Base-by-base conservation (phyloP, 2,113 vertebrate species). In the Saguinus midas region DNA sequence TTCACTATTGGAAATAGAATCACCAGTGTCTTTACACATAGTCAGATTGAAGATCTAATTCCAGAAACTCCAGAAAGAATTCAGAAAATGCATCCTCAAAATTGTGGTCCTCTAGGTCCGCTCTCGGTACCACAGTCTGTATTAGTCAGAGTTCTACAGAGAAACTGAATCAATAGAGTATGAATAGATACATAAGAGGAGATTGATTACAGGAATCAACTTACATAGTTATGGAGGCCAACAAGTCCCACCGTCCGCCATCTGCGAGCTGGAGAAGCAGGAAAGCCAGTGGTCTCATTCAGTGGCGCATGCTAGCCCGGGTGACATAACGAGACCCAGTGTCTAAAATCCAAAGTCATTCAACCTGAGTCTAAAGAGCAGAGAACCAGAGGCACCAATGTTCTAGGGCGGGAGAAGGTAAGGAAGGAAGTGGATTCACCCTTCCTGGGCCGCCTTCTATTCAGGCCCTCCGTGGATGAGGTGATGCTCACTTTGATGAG, bases 381-480 rank as follows among this genome's bases (percentile, higher is more conserved):
- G 75, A 9, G 73, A 21, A 10, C 40, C 48, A 12, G 76, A 25
- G 32, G 76, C 32, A 35, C 29, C 37, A 14, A 4, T 17, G 43
- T 17, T 6, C 21, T 3, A 8, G 43, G 20, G 27, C 27, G 8
- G 8, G 40, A 13, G 73, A 48, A 10, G 27, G 8, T 8, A 29
- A 14, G 6, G 40, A 21, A 11, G 16, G 20, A 23, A 9, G 25
- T 10, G 35, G 6, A 29, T 1, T 32, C 37, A 2, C 17, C 82
- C 27, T 45, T 13, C 40, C 40, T 21, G 25, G 4, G 27, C 16
- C 83, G 8, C 7, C 3, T 7, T 23, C 83, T 14, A 0, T 8
- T 13, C 6, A 1, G 32, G 6, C 6, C 57, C 10, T 20, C 27
- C 11, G 11, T 18, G 20, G 29, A 20, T 2, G 1, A 20, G 16